Evolutionary conservation across 2,797 vertebrate species (phyloP), one percentile per base, ranked within the genome.

Genomic region (Enteromius afrohamiltoni): DNA sequence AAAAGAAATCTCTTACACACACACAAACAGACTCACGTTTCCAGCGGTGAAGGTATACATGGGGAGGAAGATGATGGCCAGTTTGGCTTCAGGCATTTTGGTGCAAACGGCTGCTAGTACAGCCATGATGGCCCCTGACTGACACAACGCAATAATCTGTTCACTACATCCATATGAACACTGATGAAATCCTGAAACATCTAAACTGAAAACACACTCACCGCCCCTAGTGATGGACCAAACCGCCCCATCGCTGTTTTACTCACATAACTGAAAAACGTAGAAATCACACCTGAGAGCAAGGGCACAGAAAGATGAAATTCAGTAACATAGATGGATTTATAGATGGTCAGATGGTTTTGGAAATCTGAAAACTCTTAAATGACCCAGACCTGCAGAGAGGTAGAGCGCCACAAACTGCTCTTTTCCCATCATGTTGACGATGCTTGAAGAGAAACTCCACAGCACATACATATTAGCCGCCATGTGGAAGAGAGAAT

Each of bases 401-500:
- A 98, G 89, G 89, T 99, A 99, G 9, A 98, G 89, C 1, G 98
- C 98, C 91, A 97, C 10, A 89, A 99, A 99, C 93, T 99, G 97
- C 88, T 99, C 98, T 0, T 93, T 92, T 73, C 98, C 97, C 89
- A 99, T 90, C 91, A 98, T 94, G 89, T 95, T 96, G 4, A 98
- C 96, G 40, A 96, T 94, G 87, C 96, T 98, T 90, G 93, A 95
- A 80, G 97, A 98, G 91, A 99, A 98, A 87, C 96, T 98, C 98
- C 98, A 99, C 1, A 99, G 90, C 60, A 98, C 97, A 60, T 97
- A 98, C 98, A 99, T 99, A 91, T 99, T 99, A 65, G 96, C 96
- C 0, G 95, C 96, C 96, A 99, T 92, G 93, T 99, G 98, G 88
- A 98, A 93, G 17, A 97, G 89, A 4, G 97, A 98, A 93, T 95